Conservation (phyloP, 2,888 invertebrate genomes). For the Noctua comes region DNA sequence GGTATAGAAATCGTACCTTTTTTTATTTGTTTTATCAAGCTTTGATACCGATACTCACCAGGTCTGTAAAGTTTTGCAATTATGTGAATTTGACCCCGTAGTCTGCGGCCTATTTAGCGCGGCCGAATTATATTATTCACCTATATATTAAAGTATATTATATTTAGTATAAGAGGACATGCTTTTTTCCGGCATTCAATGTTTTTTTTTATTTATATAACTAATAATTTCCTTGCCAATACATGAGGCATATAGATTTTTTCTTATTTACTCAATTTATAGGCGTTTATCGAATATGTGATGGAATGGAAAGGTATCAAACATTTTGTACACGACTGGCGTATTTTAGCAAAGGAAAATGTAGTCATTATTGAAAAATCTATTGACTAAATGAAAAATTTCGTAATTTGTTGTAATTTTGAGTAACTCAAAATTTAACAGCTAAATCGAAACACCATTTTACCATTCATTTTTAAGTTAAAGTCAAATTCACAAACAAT, state of each 20-base stretch:
- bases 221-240: conserved; percentile 77
- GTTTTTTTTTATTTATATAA: conserved; percentile 76
- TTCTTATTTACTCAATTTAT: conserved; percentile 69
- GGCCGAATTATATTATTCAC: conserved; percentile 80
- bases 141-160: conserved; percentile 81
- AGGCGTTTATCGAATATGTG: conserved; percentile 25
- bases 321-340: conserved; percentile 40
- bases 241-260: conserved; percentile 78
- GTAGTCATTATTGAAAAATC: neutral
- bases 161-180: conserved; percentile 82
- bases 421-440: neutral
- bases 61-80: neutral
- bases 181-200: conserved; percentile 81
- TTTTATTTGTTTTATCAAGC: neutral
- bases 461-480: neutral
- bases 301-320: neutral
- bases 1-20: neutral
- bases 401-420: neutral
- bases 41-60: neutral
- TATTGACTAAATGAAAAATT: neutral
- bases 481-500: neutral
- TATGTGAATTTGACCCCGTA: neutral
- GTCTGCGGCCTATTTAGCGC: conserved; percentile 70
- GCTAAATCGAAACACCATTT: neutral
- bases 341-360: neutral